Base-by-base conservation (phyloP, 2,113 vertebrate species). In the Chinchilla lanigera region DNA sequence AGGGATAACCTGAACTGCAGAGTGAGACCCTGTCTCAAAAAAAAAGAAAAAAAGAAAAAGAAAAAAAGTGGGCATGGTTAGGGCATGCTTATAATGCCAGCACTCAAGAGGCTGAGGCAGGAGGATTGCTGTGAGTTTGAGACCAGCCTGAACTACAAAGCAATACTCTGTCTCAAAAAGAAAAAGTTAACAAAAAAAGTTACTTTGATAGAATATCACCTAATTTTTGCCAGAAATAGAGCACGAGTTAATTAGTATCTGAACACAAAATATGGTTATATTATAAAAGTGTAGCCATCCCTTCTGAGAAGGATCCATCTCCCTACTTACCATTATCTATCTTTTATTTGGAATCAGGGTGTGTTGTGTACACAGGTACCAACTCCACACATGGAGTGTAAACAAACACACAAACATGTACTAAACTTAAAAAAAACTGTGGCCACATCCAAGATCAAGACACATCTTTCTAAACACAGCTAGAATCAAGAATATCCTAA, bases 211-310 rank as follows among this genome's bases (percentile, higher is more conserved):
- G n/a, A 60, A 1, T 41, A 61, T 10, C 30, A 86, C 17, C 30
- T 41, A 60, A 14, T 52, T 90, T 67, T 60, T 65, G 58, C 60
- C 94, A 94, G 44, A 77, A 88, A 75, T n/a, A 69, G 73, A 93
- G 78, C 3, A 56, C 65, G n/a, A 44, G 47, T 11, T 33, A n/a
- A 20, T 24, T 7, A 63, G 10, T 20, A 24, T 35, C 69, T 60
- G 6, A 88, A 61, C 2, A 71, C 5, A 65, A 92, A 84, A 69
- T 16, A 41, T 1, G 20, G 4, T 92, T 52, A 20, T 3, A 13
- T 8, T n/a, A 80, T 38, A 69, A 87, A 63, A 69, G 38, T 24
- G 0, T 58, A 13, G 73, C 26, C 13, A 77, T 14, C 41, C 9
- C 20, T 75, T 47, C 14, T 75, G 41, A 75, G 24, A 75, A 75